phyloP scores from a whole-genome alignment of 2,888 invertebrate genomes.

The Nomada fabriciana region DNA sequence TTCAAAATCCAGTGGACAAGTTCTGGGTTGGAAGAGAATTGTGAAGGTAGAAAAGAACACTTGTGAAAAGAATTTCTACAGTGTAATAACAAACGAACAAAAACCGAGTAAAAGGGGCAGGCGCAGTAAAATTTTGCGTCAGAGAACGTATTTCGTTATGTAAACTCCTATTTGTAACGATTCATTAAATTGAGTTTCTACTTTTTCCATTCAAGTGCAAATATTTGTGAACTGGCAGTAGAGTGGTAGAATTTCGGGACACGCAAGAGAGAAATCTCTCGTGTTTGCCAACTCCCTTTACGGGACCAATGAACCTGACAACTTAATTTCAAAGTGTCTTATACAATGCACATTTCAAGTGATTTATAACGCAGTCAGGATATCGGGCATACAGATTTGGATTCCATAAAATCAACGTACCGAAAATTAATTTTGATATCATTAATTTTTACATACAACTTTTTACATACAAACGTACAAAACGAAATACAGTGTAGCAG shows the following conservation, averaged over 20 bases:
- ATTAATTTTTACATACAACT: no score
- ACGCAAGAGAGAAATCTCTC: constrained; percentile 2
- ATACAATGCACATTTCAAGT: neutral
- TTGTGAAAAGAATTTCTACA: neutral
- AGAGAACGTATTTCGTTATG: neutral
- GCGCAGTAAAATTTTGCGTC: no score
- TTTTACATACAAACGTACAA: no score
- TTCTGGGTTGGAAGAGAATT: neutral
- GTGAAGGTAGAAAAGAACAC: neutral
- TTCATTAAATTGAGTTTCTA: constrained; percentile 25
- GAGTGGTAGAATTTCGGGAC: constrained; percentile 2
- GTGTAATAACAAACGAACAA: no score
- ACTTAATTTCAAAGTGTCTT: constrained; percentile 19
- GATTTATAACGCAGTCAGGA: constrained; percentile 1
- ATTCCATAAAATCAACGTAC: no score
- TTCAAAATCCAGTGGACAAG: no score
- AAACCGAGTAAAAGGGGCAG: no score
- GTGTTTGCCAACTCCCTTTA: constrained; percentile 43
- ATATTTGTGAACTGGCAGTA: constrained; percentile 12
- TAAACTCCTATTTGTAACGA: neutral
- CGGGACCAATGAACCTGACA: constrained; percentile 21
- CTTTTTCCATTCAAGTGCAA: constrained; percentile 1
- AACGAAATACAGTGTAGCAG: no score
- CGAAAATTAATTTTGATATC: no score
- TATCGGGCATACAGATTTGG: neutral